Evolutionary conservation across 2,888 invertebrate species (phyloP).

Genomic region (Bibio marci): DNA sequence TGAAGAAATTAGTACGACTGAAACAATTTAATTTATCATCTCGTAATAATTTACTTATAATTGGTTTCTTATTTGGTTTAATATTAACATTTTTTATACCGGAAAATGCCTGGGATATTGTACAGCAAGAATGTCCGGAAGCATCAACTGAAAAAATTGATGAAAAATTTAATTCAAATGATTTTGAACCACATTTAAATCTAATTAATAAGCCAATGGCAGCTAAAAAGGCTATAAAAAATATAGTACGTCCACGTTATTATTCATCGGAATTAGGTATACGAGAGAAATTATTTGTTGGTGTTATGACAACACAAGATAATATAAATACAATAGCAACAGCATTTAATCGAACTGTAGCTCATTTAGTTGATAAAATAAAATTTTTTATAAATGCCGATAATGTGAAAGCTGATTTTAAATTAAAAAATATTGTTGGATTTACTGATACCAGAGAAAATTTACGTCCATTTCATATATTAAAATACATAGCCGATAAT

Average conservation of each 20-base stretch:
- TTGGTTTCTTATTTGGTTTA: conserved; percentile 25
- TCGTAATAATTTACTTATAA: conserved; percentile 15
- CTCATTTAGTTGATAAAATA: conserved; percentile 66
- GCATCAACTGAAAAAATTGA: neutral
- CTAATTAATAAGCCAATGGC: conserved; percentile 28
- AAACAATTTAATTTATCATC: conserved; percentile 1
- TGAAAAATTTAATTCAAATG: conserved; percentile 25
- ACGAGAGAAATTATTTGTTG: conserved; percentile 72
- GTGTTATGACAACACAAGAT: conserved; percentile 61
- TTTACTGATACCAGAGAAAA: conserved; percentile 65
- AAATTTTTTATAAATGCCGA: conserved; percentile 58
- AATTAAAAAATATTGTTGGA: conserved; percentile 59
- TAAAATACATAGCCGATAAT: conserved; percentile 81
- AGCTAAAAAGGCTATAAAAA: conserved; percentile 34
- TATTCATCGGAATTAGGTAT: conserved; percentile 92
- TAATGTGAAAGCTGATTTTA: conserved; percentile 34
- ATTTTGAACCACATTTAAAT: conserved; percentile 29
- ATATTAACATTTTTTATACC: conserved; percentile 26
- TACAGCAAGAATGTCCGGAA: conserved; percentile 28
- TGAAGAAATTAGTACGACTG: conserved; percentile 1
- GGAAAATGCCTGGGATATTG: conserved; percentile 25
- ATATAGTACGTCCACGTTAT: conserved; percentile 71
- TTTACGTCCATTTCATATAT: conserved; percentile 68
- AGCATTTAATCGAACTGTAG: conserved; percentile 78
- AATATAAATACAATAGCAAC: conserved; percentile 54